A percentile compares a stretch with the other conserved stretches of the same genome.
phyloP scores from a whole-genome alignment of 2,888 invertebrate genomes.

The Dryococelus australis region DNA sequence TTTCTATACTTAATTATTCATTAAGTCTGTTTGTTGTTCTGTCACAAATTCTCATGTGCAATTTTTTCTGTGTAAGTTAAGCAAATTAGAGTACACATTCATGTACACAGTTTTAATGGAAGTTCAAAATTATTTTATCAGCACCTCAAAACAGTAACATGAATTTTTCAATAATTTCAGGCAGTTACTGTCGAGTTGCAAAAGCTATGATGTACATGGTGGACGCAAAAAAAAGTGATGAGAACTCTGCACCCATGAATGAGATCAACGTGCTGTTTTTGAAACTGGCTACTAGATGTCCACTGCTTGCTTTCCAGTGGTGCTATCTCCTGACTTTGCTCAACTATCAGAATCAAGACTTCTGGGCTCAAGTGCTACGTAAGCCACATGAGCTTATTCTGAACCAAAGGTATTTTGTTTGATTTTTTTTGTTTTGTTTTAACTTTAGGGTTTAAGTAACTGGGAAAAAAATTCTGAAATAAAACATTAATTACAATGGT shows the following conservation, averaged over 20 bases:
- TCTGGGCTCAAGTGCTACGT: slow-evolving; percentile 72
- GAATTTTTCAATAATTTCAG: slow-evolving; percentile 48
- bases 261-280: slow-evolving; percentile 67
- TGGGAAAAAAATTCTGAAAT: too few relatives aligned
- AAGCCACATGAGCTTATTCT: slow-evolving; percentile 38
- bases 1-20: too few relatives aligned
- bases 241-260: slow-evolving; percentile 56
- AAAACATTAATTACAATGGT: neutral
- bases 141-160: too few relatives aligned
- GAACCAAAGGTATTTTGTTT: slow-evolving; percentile 34
- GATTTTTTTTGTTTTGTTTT: neutral
- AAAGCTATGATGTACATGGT: slow-evolving; percentile 64
- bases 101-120: too few relatives aligned
- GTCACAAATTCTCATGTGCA: too few relatives aligned
- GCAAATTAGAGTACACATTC: too few relatives aligned
- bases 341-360: slow-evolving; percentile 72
- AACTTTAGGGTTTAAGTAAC: too few relatives aligned
- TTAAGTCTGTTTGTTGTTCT: too few relatives aligned
- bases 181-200: slow-evolving; percentile 65
- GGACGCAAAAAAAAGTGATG: slow-evolving; percentile 61
- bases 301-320: slow-evolving; percentile 78
- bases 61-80: too few relatives aligned
- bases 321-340: slow-evolving; percentile 77
- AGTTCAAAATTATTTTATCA: too few relatives aligned
- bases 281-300: slow-evolving; percentile 64